These are phyloP conservation scores for Therioaphis trifolii DNA, from an alignment of 2,888 invertebrate species.

Conservation along the genomic window DNA sequence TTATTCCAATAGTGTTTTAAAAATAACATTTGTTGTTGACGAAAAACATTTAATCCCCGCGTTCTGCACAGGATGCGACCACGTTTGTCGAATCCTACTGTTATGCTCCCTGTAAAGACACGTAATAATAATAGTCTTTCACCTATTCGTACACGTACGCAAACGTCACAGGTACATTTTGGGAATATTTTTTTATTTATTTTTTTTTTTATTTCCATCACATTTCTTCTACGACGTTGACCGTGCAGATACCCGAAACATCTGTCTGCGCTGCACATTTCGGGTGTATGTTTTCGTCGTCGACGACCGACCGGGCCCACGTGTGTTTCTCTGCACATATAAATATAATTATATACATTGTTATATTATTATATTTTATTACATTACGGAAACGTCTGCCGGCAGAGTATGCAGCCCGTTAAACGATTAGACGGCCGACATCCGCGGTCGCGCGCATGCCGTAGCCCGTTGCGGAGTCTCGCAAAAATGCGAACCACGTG, in stretches of 20 bases:
- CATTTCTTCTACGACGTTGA: neutral
- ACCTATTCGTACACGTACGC: too few species aligned
- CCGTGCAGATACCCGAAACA: slow-evolving; percentile 25
- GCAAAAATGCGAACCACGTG: neutral
- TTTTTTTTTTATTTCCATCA: too few species aligned
- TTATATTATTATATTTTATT: neutral
- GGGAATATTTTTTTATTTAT: too few species aligned
- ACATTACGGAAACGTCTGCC: neutral
- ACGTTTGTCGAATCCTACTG: too few species aligned
- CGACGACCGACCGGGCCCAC: slow-evolving; percentile 2
- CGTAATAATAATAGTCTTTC: too few species aligned
- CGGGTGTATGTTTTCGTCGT: slow-evolving; percentile 25
- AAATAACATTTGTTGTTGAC: too few species aligned
- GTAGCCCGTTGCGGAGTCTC: neutral
- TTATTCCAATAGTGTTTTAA: too few species aligned
- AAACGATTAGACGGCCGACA: neutral
- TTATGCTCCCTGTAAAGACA: too few species aligned
- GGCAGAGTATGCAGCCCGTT: neutral
- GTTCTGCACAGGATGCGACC: too few species aligned
- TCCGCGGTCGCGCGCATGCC: neutral
- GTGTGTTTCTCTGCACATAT: neutral
- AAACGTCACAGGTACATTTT: too few species aligned
- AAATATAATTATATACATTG: neutral
- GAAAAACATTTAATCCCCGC: too few species aligned
- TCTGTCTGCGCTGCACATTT: slow-evolving; percentile 16